Evolutionary conservation across 2,888 invertebrate genomes (phyloP).

Genomic region (Fabriciana adippe): DNA sequence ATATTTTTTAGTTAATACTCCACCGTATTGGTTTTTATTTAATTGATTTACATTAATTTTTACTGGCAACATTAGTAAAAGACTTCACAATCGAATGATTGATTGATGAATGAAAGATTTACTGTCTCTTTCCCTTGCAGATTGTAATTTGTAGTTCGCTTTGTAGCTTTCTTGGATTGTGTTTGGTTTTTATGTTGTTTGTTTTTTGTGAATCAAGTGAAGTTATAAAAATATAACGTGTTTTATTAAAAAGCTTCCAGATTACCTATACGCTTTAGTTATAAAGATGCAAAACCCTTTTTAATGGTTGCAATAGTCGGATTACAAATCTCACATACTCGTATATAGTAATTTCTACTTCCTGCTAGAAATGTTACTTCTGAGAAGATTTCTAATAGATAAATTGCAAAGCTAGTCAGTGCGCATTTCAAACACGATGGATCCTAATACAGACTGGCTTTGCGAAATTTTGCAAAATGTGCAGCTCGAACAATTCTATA

Average conservation of each 20-base stretch:
- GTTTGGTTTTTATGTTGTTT: conserved; percentile 21
- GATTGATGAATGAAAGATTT: conserved; percentile 17
- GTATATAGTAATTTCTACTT: conserved; percentile 56
- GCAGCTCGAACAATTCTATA: conserved; percentile 95
- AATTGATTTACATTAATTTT: background rate
- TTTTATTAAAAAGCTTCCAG: conserved; percentile 7
- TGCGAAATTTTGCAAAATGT: conserved; percentile 93
- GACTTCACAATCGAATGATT: conserved; percentile 24
- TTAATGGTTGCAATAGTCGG: conserved; percentile 23
- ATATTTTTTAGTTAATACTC: too few species aligned
- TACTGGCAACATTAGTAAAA: conserved; percentile 11
- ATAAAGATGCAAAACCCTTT: background rate
- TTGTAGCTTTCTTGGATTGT: conserved; percentile 22
- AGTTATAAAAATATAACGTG: conserved; percentile 13
- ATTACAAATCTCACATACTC: conserved; percentile 17
- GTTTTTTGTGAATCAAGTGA: conserved; percentile 21
- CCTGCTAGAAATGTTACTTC: conserved; percentile 70
- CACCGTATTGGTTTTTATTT: too few species aligned
- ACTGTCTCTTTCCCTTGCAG: conserved; percentile 11
- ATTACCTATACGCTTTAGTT: background rate
- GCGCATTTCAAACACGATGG: conserved; percentile 52
- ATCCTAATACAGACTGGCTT: conserved; percentile 88
- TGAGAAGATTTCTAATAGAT: conserved; percentile 46
- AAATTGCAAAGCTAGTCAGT: conserved; percentile 38
- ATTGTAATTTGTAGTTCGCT: conserved; percentile 24